Conservation (phyloP, 2,797 vertebrate genomes). For the Rousettus madagascariensis region DNA sequence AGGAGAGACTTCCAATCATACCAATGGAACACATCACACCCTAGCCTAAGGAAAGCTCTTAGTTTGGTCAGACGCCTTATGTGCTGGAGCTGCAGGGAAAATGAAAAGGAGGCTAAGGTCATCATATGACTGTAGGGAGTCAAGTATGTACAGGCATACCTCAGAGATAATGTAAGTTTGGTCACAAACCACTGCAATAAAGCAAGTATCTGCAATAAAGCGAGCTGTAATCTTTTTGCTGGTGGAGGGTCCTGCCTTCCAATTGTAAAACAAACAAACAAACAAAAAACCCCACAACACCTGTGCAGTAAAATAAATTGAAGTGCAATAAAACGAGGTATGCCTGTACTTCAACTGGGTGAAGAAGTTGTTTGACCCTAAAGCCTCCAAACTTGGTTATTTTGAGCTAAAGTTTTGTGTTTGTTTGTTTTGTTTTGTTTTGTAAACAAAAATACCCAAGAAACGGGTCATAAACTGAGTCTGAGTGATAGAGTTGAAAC, state of each 20-base stretch:
- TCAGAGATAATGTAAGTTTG: not conserved
- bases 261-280: not conserved
- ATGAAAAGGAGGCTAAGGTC: not conserved
- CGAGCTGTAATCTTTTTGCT: not conserved
- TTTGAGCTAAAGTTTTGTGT: not conserved
- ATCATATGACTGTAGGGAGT: not conserved
- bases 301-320: not conserved
- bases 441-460: conserved; percentile 6
- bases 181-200: not conserved
- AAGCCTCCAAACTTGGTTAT: not conserved
- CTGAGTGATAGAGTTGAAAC: not conserved
- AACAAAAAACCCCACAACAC: too few relatives aligned
- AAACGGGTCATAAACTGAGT: conserved; percentile 11
- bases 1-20: not conserved
- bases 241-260: not conserved
- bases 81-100: not conserved
- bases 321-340: not conserved
- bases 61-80: not conserved
- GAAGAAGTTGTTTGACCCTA: not conserved
- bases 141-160: not conserved
- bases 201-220: not conserved
- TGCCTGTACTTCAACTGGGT: not conserved
- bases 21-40: not conserved
- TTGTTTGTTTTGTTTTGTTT: not conserved
- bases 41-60: not conserved